phyloP scores from a whole-genome alignment of 2,888 invertebrate genomes.

The Sarcophaga subvicina region DNA sequence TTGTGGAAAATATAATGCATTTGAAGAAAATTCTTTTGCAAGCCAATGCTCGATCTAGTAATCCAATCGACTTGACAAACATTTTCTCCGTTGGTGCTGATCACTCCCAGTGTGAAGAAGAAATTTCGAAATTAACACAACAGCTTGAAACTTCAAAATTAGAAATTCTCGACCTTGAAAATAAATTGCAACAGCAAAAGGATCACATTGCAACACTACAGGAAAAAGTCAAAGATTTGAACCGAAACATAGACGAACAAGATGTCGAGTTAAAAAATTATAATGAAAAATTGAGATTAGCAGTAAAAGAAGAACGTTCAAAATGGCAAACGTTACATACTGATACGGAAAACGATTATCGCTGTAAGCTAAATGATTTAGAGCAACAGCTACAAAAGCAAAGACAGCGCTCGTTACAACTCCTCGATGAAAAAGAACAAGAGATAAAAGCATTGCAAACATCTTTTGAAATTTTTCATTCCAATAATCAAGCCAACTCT shows the following conservation, averaged over 20 bases:
- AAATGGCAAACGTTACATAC: slow-evolving; percentile 78
- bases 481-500: slow-evolving; percentile 18
- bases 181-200: slow-evolving; percentile 81
- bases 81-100: slow-evolving; percentile 81
- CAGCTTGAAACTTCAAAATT: slow-evolving; percentile 86
- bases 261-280: slow-evolving; percentile 85
- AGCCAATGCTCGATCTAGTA: slow-evolving; percentile 85
- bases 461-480: slow-evolving; percentile 83
- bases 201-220: slow-evolving; percentile 86
- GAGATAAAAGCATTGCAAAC: slow-evolving; percentile 85
- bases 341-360: slow-evolving; percentile 82
- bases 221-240: slow-evolving; percentile 86
- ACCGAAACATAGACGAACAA: slow-evolving; percentile 85
- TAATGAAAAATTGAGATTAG: slow-evolving; percentile 84
- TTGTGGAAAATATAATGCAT: slow-evolving; percentile 86
- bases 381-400: slow-evolving; percentile 91
- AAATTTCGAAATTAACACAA: slow-evolving; percentile 84
- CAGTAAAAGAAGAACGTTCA: slow-evolving; percentile 77
- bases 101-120: slow-evolving; percentile 86
- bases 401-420: slow-evolving; percentile 88
- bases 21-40: slow-evolving; percentile 85
- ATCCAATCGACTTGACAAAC: slow-evolving; percentile 84
- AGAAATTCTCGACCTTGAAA: slow-evolving; percentile 74
- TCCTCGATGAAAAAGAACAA: slow-evolving; percentile 91
- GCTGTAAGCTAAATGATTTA: slow-evolving; percentile 83